Evolutionary conservation across 2,113 vertebrate species (phyloP).

Genomic region (Psittacara wagleri): DNA sequence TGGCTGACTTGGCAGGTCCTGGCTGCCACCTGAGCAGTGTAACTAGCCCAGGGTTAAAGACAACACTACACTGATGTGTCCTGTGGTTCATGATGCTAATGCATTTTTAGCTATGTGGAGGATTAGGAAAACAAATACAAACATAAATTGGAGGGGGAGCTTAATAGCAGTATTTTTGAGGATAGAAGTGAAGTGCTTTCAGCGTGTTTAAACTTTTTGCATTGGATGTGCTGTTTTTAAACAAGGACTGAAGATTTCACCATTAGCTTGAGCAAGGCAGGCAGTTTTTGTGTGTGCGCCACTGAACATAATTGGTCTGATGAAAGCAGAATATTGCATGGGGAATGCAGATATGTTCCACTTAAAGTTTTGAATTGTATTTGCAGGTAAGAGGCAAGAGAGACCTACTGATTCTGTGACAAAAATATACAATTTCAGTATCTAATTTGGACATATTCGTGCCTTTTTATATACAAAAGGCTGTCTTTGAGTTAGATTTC

Average conservation of each 20-base stretch:
- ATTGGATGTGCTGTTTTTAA: not conserved
- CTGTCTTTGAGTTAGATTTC: not conserved
- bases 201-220: not conserved
- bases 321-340: not conserved
- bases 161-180: not conserved
- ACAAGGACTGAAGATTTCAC: not conserved
- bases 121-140: not conserved
- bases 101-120: not conserved
- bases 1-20: conserved; percentile 5
- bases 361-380: not conserved
- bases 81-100: not conserved
- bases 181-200: not conserved
- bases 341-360: not conserved
- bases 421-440: not conserved
- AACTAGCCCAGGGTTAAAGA: not conserved
- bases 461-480: not conserved
- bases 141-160: not conserved
- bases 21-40: not conserved
- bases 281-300: not conserved
- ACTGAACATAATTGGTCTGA: not conserved
- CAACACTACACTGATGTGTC: not conserved
- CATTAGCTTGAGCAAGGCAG: not conserved
- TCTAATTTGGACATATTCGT: not conserved
- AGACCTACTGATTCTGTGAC: not conserved
- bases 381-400: not conserved